Conservation (phyloP, 2,888 invertebrate species). For the Entomobrya proxima region DNA sequence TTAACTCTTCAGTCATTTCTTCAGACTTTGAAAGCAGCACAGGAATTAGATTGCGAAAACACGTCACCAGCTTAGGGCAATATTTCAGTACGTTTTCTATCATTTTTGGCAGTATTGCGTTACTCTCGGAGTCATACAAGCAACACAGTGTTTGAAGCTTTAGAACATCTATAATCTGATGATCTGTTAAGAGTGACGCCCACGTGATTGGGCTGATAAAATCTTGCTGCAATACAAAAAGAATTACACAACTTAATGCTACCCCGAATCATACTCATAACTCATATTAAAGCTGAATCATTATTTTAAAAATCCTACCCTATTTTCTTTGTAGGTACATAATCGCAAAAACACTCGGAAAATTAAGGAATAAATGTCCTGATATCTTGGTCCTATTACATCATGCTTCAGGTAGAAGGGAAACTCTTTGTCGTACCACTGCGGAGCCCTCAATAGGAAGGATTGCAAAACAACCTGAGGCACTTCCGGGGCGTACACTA, state of each 20-base stretch:
- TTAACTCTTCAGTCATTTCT: constrained; percentile 60
- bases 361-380: constrained; percentile 80
- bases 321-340: constrained; percentile 87
- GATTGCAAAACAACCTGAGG: constrained; percentile 82
- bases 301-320: constrained; percentile 81
- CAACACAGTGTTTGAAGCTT: constrained; percentile 87
- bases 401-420: constrained; percentile 77
- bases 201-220: constrained; percentile 84
- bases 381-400: constrained; percentile 81
- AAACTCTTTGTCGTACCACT: constrained; percentile 81
- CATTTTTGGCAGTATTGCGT: constrained; percentile 81
- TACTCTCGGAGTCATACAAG: constrained; percentile 85
- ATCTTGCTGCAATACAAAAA: constrained; percentile 76
- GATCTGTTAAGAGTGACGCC: constrained; percentile 85
- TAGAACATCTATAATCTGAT: constrained; percentile 89
- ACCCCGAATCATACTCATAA: background rate
- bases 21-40: constrained; percentile 64
- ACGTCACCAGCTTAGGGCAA: constrained; percentile 83
- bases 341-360: constrained; percentile 86
- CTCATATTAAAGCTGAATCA: background rate
- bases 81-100: constrained; percentile 83
- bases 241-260: background rate
- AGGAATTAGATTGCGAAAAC: constrained; percentile 77
- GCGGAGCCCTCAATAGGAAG: constrained; percentile 86
- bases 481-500: constrained; percentile 83